Evolutionary conservation across 2,888 invertebrate genomes (phyloP), one percentile per base, ranked within the genome.

Genomic region (Drosophila subquinaria): DNA sequence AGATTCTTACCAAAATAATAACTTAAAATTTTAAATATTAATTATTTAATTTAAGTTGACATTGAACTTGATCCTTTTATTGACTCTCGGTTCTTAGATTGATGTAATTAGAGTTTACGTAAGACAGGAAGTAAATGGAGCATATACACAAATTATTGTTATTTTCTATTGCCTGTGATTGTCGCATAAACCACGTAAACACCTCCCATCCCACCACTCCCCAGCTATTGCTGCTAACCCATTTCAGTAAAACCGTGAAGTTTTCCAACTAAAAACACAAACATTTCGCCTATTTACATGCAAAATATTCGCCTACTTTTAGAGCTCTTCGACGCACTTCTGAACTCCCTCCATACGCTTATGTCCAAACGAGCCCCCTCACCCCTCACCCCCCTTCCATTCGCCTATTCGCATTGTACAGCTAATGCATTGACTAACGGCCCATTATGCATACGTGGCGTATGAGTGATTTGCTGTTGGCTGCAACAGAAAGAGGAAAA

Each of bases 391-490:
- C n/a, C 35, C 13, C 43, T 9, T 4, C 23, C 13, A 40, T 9
- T 2, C 13, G 15, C 9, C 23, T 11, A 13, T 35, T 20, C n/a
- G 6, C 56, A 55, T 13, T 30, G 48, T 4, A 23, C 27, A 38
- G 65, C 90, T 88, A 88, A 90, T 88, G 87, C 84, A 90, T 84
- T 86, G 89, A 82, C 90, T 86, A 82, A 90, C 84, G 70, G 69
- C 73, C 57, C 87, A 69, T 80, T 71, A 88, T 69, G 88, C 72
- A 66, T 85, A 63, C 53, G 67, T 33, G 64, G 67, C 57, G 55
- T 67, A 79, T 71, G 73, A 70, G 71, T 68, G 74, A 63, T 74
- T 74, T 73, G 67, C 66, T 64, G 65, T 56, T 55, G 55, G 48
- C 30, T 36, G 43, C 57, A 59, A 55, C 17, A 11, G 48, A 17